Base-by-base conservation (phyloP, 2,888 invertebrate species). In the Drosophila austrosaltans region DNA sequence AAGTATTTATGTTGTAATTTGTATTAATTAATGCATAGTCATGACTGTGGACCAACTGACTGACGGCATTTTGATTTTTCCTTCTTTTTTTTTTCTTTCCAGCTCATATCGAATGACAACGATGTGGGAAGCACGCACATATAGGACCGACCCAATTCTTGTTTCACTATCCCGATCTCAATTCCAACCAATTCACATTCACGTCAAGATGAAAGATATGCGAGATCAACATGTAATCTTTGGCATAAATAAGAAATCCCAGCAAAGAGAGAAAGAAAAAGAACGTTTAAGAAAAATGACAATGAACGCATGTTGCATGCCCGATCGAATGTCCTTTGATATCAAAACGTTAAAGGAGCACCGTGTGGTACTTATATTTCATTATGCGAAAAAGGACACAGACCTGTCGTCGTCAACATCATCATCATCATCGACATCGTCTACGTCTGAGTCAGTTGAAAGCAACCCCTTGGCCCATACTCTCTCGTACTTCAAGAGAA, bases 171-270 rank as follows among this genome's bases (percentile, higher is more conserved):
- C 42, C 44, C 42, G 60, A 40, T 60, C 60, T 42, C 48, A 48
- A 48, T 48, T 22, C 40, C 60, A 28, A 44, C 60, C 60, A 54
- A 32, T 58, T 66, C 57, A 57, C 57, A 57, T 57, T 57, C 57
- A 39, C 78, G 80, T 76, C 76, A 75, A 86, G 89, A 89, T 86
- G 82, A 89, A 89, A 82, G 90, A 83, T 89, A 90, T 88, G 78
- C 82, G 88, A 90, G 90, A 90, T 91, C 87, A 90, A 86, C 84
- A 84, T 89, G 89, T 86, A 87, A 90, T 87, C 78, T 89, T 87
- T 84, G 84, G 72, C 86, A 88, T 82, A 77, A 87, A 82, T 77
- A 72, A 79, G 71, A 77, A 67, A 66, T 10, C 48, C 25, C 48
- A 48, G 22, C 8, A 22, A 10, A 48, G 2, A 2, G 7, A 44